Evolutionary conservation across 2,888 invertebrate species (phyloP).

Genomic region (Xestia sexstrigata): DNA sequence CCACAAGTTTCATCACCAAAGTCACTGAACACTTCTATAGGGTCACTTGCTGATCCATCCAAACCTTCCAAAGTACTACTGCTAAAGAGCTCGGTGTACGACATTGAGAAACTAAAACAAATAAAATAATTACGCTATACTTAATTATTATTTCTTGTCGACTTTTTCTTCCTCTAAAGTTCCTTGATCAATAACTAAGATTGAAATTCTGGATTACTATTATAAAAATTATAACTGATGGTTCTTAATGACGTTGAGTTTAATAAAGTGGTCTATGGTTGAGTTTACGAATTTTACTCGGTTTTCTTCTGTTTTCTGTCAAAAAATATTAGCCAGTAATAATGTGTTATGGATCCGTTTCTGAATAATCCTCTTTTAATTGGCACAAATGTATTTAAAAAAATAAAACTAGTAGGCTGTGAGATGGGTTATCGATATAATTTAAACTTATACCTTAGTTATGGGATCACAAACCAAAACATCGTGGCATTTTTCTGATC

Average conservation of each 20-base stretch:
- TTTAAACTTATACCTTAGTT: neutral
- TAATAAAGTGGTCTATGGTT: neutral
- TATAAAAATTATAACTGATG: neutral
- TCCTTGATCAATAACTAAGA: neutral
- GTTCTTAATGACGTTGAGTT: neutral
- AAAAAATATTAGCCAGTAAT: neutral
- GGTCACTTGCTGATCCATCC: neutral
- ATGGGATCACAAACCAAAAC: neutral
- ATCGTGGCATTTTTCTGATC: neutral
- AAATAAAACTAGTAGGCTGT: neutral
- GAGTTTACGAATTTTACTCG: neutral
- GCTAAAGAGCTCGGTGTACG: neutral
- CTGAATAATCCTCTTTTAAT: neutral
- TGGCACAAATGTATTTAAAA: neutral
- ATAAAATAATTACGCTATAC: neutral
- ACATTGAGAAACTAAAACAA: slow-evolving; percentile 22
- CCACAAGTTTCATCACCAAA: slow-evolving; percentile 60
- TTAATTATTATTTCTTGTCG: neutral
- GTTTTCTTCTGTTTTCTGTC: neutral
- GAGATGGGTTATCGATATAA: neutral
- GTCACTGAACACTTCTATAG: slow-evolving; percentile 5
- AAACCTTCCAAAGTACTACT: no score
- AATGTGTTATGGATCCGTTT: neutral
- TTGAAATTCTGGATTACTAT: neutral
- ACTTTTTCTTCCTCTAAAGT: no score